phyloP scores from a whole-genome alignment of 2,797 vertebrate genomes.

The Enteromius thamalakanensis region DNA sequence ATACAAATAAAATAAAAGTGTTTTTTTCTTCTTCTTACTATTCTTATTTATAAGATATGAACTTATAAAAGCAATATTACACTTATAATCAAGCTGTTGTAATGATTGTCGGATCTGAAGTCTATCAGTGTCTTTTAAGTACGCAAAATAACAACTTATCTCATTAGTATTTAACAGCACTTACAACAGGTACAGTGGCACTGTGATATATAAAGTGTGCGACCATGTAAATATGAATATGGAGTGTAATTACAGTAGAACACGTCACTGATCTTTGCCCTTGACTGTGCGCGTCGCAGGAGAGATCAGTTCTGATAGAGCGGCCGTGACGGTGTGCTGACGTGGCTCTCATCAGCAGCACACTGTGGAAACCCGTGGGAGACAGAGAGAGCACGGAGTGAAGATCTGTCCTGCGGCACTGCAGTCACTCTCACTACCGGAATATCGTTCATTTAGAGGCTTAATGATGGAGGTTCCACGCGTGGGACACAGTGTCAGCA shows the following conservation, averaged over 20 bases:
- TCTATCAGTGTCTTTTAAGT: neutral
- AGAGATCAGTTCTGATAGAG: slow-evolving; percentile 44
- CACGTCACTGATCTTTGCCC: slow-evolving; percentile 33
- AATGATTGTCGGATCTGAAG: neutral
- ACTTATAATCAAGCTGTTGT: neutral
- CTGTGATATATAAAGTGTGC: slow-evolving; percentile 1
- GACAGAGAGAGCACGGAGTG: slow-evolving; percentile 38
- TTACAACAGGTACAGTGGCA: neutral
- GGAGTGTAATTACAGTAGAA: slow-evolving; percentile 7
- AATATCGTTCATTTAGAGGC: slow-evolving; percentile 11
- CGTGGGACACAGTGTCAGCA: slow-evolving; percentile 79
- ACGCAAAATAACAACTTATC: neutral
- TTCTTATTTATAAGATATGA: neutral
- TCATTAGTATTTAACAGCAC: neutral
- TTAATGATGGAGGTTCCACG: slow-evolving; percentile 82
- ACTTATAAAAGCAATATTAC: neutral
- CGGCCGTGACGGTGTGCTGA: slow-evolving; percentile 63
- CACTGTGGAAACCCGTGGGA: slow-evolving; percentile 50
- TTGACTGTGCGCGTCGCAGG: slow-evolving; percentile 45
- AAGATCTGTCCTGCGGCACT: slow-evolving; percentile 65
- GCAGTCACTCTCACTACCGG: slow-evolving; percentile 19
- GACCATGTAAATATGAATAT: neutral
- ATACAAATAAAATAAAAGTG: neutral
- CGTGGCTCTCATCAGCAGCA: slow-evolving; percentile 52
- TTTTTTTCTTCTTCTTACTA: neutral